Evolutionary conservation across 1,140 invertebrate genomes (phyloP).

Genomic region (Stenopsyche tienmushanensis): DNA sequence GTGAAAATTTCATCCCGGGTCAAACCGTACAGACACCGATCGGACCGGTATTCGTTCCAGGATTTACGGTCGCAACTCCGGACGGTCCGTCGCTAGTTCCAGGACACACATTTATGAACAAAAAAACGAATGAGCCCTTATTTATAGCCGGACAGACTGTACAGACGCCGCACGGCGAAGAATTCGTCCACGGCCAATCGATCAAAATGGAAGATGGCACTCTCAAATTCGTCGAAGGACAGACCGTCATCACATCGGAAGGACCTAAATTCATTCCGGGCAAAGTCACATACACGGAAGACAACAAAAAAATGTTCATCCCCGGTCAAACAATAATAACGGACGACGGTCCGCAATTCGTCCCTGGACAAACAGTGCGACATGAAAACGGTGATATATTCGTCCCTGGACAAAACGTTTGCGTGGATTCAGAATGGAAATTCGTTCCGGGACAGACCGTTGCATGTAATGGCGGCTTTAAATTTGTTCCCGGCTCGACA

Average conservation of each 20-base stretch:
- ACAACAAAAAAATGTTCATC: constrained; percentile 58
- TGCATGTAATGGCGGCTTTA: constrained; percentile 52
- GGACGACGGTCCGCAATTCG: constrained; percentile 59
- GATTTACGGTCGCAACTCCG: constrained; percentile 68
- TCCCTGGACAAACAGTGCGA: constrained; percentile 62
- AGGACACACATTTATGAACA: constrained; percentile 65
- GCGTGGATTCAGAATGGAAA: constrained; percentile 56
- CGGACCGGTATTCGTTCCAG: constrained; percentile 69
- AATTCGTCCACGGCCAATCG: constrained; percentile 68
- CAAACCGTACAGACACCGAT: constrained; percentile 69
- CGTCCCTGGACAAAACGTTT: constrained; percentile 66
- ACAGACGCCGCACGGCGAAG: constrained; percentile 59
- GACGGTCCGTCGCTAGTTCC: constrained; percentile 67
- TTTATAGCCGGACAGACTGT: constrained; percentile 69
- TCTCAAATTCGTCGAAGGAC: constrained; percentile 64
- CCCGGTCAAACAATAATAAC: constrained; percentile 70
- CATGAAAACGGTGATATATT: constrained; percentile 61
- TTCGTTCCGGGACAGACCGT: constrained; percentile 66
- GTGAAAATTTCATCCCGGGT: constrained; percentile 70
- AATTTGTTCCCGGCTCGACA: constrained; percentile 67
- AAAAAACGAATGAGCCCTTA: constrained; percentile 59
- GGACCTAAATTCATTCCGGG: constrained; percentile 69
- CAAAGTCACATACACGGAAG: constrained; percentile 54
- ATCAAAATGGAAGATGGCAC: constrained; percentile 61
- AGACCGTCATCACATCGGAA: constrained; percentile 64